These are phyloP conservation scores for Sebastolobus altivelis DNA, from an alignment of 2,797 vertebrate species.

Conservation along the genomic window DNA sequence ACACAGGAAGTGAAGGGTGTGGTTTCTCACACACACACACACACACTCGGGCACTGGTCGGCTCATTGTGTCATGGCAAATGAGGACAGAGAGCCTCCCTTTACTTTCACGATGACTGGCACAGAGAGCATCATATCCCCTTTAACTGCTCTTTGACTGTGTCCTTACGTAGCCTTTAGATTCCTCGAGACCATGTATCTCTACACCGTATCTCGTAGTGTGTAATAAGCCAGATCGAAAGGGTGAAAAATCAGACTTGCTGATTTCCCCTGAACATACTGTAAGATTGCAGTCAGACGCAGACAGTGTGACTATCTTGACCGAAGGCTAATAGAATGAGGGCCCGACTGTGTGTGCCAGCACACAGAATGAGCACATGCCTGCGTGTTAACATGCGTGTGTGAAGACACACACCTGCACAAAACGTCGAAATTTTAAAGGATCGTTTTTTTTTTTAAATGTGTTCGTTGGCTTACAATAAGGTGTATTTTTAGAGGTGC, in stretches of 20 bases:
- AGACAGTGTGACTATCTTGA: constrained; percentile 26
- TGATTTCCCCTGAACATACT: neutral
- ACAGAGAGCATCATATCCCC: constrained; percentile 26
- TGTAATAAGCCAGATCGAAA: neutral
- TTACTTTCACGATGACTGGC: constrained; percentile 49
- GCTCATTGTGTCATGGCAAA: constrained; percentile 70
- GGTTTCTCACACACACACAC: constrained; percentile 66
- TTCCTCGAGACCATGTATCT: constrained; percentile 18
- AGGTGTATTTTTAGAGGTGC: constrained; percentile 8
- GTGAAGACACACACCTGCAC: neutral
- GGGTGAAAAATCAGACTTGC: constrained; percentile 7
- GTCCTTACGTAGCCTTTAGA: constrained; percentile 44
- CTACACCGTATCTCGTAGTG: neutral
- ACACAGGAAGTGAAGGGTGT: constrained; percentile 85
- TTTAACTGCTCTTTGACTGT: constrained; percentile 27
- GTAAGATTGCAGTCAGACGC: constrained; percentile 1
- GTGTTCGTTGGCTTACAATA: neutral
- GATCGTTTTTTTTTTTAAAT: too few relatives aligned
- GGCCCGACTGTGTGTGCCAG: constrained; percentile 28
- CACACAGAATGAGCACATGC: constrained; percentile 21
- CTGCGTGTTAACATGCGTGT: constrained; percentile 29
- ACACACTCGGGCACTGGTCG: neutral
- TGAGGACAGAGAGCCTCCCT: constrained; percentile 66
- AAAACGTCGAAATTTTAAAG: neutral
- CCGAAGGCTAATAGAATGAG: constrained; percentile 7